Base-by-base conservation (phyloP, 2,797 vertebrate species). In the Notolabrus celidotus region DNA sequence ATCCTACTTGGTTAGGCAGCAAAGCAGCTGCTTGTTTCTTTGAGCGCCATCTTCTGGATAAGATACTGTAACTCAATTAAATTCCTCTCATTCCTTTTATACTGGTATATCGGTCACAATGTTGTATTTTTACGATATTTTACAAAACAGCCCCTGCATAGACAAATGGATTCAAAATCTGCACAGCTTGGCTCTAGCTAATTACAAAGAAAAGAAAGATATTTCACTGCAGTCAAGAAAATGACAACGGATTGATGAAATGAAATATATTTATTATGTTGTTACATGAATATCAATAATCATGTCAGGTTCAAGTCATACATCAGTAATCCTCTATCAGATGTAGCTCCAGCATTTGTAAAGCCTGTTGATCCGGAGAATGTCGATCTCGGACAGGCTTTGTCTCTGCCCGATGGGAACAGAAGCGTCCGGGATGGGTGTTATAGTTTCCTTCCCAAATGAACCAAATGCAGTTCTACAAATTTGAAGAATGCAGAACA, bases 341-440 rank as follows among this genome's bases (percentile, higher is more conserved):
- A 0, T 1, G 11, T 59, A 39, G 0, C 6, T 12, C 0, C 0
- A 3, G 65, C 92, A 92, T 10, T 75, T 5, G 76, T 92, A 92
- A 1, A 91, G 83, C 5, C 0, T 73, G 77, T 93, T 93, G 82
- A 93, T 19, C 55, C 42, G 77, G 11, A 57, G 4, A n/a, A 92
- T 38, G 57, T 92, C 86, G 0, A 42, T 49, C 0, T 47, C 0
- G 0, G 89, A 92, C 47, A 92, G 0, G 0, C 12, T 1, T 0
- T 17, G 4, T 1, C 1, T 81, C 67, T 89, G 69, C 2, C 92
- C 88, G 2, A 92, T 90, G 22, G 23, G 0, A 38, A 66, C 57
- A 0, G 64, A 56, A 5, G 64, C 0, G 12, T 92, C 31, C 0
- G 71, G 86, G 58, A 86, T 68, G 20, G 92, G 91, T 23, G 5